Evolutionary conservation across 2,113 vertebrate genomes (phyloP).

Genomic region (Coptodon bakossiorum): DNA sequence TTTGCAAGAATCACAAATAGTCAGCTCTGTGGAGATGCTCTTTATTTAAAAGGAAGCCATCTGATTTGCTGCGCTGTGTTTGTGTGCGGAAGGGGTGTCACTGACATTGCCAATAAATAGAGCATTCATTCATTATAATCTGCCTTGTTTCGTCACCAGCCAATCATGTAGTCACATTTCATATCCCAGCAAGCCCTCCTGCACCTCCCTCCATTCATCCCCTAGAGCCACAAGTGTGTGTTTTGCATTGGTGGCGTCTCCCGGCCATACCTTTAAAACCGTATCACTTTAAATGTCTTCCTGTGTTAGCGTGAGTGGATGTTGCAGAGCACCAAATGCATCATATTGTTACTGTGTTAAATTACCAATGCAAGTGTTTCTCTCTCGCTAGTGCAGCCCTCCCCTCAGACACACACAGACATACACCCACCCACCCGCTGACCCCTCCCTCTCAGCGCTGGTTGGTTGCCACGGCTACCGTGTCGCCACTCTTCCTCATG

Average conservation of each 20-base stretch:
- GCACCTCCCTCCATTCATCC: constrained; percentile 38
- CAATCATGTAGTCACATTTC: constrained; percentile 43
- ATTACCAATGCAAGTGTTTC: constrained; percentile 18
- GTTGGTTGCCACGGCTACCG: constrained; percentile 68
- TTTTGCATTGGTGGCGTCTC: not conserved
- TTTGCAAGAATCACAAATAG: not conserved
- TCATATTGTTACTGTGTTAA: constrained; percentile 5
- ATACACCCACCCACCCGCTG: not conserved
- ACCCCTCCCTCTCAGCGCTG: constrained; percentile 56
- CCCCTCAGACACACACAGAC: not conserved
- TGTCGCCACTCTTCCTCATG: constrained; percentile 66
- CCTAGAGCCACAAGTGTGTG: constrained; percentile 53
- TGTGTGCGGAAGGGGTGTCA: not conserved
- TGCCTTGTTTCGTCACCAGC: constrained; percentile 16
- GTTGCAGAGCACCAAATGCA: not conserved
- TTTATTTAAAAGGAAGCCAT: not conserved
- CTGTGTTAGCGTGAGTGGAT: not conserved
- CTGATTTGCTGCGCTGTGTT: not conserved
- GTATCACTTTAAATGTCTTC: not conserved
- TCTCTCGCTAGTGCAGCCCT: not conserved
- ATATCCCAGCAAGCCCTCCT: constrained; percentile 7
- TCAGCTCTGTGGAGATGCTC: not conserved
- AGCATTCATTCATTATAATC: constrained; percentile 47
- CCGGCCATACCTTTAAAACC: not conserved
- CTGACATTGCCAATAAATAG: constrained; percentile 10